A percentile compares a stretch with the other conserved stretches of the same genome.
Evolutionary conservation across 35 echinoderm and acorn worm species (phyloP).

Genomic region (Strongylocentrotus purpuratus): DNA sequence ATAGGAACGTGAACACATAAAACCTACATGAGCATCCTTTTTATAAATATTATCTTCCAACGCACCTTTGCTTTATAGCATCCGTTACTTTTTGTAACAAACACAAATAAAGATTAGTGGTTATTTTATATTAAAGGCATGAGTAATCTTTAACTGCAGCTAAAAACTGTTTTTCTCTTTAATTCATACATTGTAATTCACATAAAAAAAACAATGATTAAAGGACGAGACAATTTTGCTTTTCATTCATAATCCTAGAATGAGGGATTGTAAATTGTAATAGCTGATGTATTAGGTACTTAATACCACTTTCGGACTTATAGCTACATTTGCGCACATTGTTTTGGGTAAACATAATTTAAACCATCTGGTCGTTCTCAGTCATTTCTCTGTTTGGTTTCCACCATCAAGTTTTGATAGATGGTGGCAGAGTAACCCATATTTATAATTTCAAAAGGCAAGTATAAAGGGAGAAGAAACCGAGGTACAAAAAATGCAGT

Average conservation of each 20-base stretch:
- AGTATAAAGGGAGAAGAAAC: neutral
- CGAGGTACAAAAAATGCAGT: neutral
- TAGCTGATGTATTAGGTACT: neutral
- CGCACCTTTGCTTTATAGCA: too few species aligned
- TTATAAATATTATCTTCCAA: too few species aligned
- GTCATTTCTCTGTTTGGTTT: neutral
- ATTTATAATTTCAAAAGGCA: neutral
- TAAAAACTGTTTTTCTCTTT: too few species aligned
- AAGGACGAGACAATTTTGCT: neutral
- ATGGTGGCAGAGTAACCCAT: neutral
- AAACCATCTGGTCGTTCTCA: neutral
- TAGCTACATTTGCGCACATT: neutral
- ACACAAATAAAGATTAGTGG: too few species aligned
- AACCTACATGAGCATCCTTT: too few species aligned
- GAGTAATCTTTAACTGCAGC: too few species aligned
- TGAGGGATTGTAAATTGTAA: neutral
- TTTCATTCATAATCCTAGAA: neutral
- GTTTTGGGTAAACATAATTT: neutral
- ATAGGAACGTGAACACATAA: too few species aligned
- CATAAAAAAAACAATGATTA: too few species aligned
- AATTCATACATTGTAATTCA: too few species aligned
- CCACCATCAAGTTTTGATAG: neutral
- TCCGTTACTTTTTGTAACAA: too few species aligned
- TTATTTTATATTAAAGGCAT: too few species aligned
- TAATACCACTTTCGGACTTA: neutral